Base-by-base conservation (phyloP, 2,888 invertebrate species). In the Lissocephala sabroskyi region DNA sequence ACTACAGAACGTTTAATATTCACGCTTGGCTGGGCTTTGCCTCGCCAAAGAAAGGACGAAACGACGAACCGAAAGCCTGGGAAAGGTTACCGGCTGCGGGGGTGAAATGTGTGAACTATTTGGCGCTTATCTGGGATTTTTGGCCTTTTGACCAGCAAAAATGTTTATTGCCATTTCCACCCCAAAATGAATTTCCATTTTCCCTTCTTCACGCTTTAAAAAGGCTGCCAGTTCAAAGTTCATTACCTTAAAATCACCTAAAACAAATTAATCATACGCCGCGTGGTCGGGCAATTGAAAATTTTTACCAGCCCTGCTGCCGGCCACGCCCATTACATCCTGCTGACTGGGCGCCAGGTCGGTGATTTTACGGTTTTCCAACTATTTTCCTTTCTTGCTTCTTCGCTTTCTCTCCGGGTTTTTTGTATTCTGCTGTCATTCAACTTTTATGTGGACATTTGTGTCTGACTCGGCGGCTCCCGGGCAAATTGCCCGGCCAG, bases 101-200 rank as follows among this genome's bases (percentile, higher is more conserved):
- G 17, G 47, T 45, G 43, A 67, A 67, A 75, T 77, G 75, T 70
- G 78, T 74, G 75, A 70, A 70, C 66, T 58, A 75, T 60, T 77
- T 74, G 75, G 75, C 75, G 68, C 78, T 70, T 70, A 70, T 77
- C 68, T 70, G 51, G 65, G 63, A 50, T 57, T 51, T 52, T 59
- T 23, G 23, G 23, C 56, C 71, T 70, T 70, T 77, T 70, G 68
- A 74, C 68, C 68, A 23, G 23, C 23, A 35, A 35, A 32, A 70
- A 70, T 71, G 77, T 77, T 74, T 70, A 70, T 70, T 70, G 75
- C 78, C 75, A 50, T 59, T 62, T 70, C 78, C 68, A 74, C 75
- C 75, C 71, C 75, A 68, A 68, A 16, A 53, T n/a, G n/a, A n/a
- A n/a, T n/a, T n/a, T n/a, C n/a, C 57, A 52, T 52, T 67, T 57